Conservation (phyloP, 1,140 invertebrate species). For the Trialeurodes vaporariorum region DNA sequence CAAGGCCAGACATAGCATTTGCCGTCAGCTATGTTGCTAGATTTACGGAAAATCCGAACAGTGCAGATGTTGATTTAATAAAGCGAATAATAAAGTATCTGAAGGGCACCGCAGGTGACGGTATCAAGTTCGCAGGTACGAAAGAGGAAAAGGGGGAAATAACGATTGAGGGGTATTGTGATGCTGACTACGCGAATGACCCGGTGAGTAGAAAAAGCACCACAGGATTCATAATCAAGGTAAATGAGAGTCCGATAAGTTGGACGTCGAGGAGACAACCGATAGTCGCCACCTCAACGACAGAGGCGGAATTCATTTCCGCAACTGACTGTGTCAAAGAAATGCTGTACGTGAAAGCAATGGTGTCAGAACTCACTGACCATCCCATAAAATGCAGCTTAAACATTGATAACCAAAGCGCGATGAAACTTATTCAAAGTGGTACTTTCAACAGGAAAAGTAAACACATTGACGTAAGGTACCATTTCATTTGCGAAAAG, state of each 20-base stretch:
- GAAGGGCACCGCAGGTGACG: slow-evolving; percentile 25
- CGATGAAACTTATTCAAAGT: slow-evolving; percentile 7
- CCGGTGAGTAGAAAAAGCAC: no score
- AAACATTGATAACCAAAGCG: not conserved
- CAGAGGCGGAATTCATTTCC: no score
- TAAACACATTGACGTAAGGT: slow-evolving; percentile 7
- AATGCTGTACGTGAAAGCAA: no score
- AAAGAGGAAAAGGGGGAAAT: not conserved
- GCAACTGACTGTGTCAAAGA: no score
- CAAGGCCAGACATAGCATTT: slow-evolving; percentile 37
- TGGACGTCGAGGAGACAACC: no score
- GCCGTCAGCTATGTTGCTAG: slow-evolving; percentile 30
- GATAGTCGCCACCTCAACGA: no score
- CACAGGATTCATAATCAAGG: no score
- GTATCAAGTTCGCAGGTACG: not conserved
- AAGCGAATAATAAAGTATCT: slow-evolving; percentile 34
- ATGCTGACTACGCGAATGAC: no score
- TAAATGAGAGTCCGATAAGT: no score
- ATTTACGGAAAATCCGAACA: slow-evolving; percentile 24
- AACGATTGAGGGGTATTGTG: no score
- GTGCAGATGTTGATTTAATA: slow-evolving; percentile 26
- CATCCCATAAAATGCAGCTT: slow-evolving; percentile 14
- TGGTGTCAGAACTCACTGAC: slow-evolving; percentile 5
- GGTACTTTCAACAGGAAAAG: not conserved
- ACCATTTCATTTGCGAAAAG: not conserved